Conservation (phyloP, 2,888 invertebrate species). For the Digitonthophagus gazella region DNA sequence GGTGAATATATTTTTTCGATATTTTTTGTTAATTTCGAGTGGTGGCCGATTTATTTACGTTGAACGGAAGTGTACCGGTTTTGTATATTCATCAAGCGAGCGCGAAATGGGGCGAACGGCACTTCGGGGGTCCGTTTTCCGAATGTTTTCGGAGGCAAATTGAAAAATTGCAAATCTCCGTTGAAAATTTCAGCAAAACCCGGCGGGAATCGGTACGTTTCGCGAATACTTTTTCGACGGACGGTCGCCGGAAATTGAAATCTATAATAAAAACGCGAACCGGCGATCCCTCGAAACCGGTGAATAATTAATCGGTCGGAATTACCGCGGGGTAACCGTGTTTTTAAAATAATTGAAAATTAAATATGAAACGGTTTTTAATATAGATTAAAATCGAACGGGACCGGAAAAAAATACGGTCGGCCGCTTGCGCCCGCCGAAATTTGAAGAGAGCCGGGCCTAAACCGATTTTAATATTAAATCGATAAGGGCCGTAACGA, state of each 20-base stretch:
- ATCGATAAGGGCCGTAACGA: slow-evolving; percentile 37
- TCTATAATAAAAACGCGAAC: neutral
- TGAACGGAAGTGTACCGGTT: neutral
- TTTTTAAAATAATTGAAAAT: slow-evolving; percentile 30
- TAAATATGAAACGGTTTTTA: slow-evolving; percentile 30
- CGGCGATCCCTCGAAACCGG: neutral
- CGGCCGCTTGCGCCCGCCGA: neutral
- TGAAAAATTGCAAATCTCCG: neutral
- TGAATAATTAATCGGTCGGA: neutral
- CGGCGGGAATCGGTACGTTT: neutral
- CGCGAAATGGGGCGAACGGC: no score
- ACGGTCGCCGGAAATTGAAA: neutral
- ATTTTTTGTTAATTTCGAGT: neutral
- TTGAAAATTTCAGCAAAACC: neutral
- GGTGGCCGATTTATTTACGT: neutral
- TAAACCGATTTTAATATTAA: slow-evolving; percentile 43
- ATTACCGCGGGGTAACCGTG: slow-evolving; percentile 10
- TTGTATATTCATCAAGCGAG: neutral
- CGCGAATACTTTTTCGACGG: neutral
- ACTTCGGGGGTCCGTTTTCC: no score
- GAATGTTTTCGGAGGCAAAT: neutral
- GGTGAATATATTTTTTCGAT: no score
- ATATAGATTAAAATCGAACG: slow-evolving; percentile 24
- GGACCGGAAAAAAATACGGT: slow-evolving; percentile 8
- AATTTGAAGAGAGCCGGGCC: slow-evolving; percentile 20